Percentiles rank a stretch among this genome's conserved stretches.
Conservation (phyloP, 2,888 invertebrate genomes). For the Mermis nigrescens region DNA sequence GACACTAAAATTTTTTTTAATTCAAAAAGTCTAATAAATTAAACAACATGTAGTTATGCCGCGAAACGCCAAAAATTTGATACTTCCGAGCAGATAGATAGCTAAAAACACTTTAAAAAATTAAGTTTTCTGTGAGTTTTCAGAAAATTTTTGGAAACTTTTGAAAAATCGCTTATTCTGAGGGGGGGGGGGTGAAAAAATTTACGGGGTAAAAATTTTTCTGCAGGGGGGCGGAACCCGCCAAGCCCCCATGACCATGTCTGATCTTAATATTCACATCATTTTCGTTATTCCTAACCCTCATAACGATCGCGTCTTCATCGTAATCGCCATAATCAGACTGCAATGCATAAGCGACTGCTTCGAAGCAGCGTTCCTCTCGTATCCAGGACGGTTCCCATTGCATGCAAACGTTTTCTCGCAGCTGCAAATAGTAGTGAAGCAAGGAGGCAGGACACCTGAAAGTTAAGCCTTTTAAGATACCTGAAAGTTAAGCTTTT, state of each 20-base stretch:
- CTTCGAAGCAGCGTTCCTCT: slow-evolving; percentile 44
- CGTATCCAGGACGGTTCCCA: slow-evolving; percentile 31
- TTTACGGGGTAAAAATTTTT: neutral
- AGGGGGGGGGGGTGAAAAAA: neutral
- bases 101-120: too few relatives aligned
- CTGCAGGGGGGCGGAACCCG: neutral
- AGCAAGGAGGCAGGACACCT: slow-evolving; percentile 73
- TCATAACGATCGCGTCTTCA: slow-evolving; percentile 34
- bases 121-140: too few relatives aligned
- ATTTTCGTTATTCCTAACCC: neutral
- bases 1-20: neutral
- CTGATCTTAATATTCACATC: neutral
- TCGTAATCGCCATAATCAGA: slow-evolving; percentile 69
- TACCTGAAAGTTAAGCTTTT: too few relatives aligned
- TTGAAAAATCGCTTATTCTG: too few relatives aligned
- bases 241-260: too few relatives aligned
- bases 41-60: too few relatives aligned
- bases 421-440: slow-evolving; percentile 81
- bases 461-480: too few relatives aligned
- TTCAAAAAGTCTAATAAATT: too few relatives aligned
- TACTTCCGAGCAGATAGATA: too few relatives aligned
- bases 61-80: too few relatives aligned
- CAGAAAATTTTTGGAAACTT: too few relatives aligned
- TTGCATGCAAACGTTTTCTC: slow-evolving; percentile 52
- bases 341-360: slow-evolving; percentile 74